phyloP scores from a whole-genome alignment of 2,113 vertebrate genomes.

The Nothobranchius kuhntae region DNA sequence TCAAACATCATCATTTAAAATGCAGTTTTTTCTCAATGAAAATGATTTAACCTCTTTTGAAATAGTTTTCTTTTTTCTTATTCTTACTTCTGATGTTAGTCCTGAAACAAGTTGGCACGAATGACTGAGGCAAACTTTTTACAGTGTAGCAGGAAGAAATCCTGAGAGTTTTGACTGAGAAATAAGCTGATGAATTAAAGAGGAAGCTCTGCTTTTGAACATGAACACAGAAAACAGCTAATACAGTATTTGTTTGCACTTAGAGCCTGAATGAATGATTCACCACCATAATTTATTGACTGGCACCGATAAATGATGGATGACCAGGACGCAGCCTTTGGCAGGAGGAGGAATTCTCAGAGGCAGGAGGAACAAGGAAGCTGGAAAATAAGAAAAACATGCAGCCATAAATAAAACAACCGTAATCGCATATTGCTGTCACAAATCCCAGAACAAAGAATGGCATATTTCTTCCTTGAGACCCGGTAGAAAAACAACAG shows the following conservation, averaged over 20 bases:
- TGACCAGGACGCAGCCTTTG: slow-evolving; percentile 56
- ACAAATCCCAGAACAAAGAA: slow-evolving; percentile 57
- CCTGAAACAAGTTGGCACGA: not conserved
- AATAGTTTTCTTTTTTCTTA: no score
- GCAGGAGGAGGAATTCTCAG: slow-evolving; percentile 47
- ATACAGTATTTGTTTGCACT: slow-evolving; percentile 61
- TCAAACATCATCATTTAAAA: no score
- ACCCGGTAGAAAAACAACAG: slow-evolving; percentile 37
- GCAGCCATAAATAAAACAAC: slow-evolving; percentile 62
- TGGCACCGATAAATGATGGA: slow-evolving; percentile 68
- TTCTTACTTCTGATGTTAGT: not conserved
- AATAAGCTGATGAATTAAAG: slow-evolving; percentile 59
- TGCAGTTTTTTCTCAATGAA: no score
- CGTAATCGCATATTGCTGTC: slow-evolving; percentile 58
- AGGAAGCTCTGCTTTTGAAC: slow-evolving; percentile 49
- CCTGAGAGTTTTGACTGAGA: slow-evolving; percentile 33
- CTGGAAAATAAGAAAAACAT: slow-evolving; percentile 50
- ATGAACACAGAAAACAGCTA: slow-evolving; percentile 53
- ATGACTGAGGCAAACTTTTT: not conserved
- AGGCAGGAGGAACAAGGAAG: slow-evolving; percentile 35
- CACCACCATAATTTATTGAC: slow-evolving; percentile 77
- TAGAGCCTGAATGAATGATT: slow-evolving; percentile 73
- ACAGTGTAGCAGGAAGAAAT: slow-evolving; percentile 3
- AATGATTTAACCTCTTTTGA: no score
- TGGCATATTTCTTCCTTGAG: slow-evolving; percentile 38